A percentile compares a stretch with the other conserved stretches of the same genome.
These are phyloP conservation scores for Hylaeus anthracinus DNA, from an alignment of 1,140 invertebrate species.

Conservation along the genomic window DNA sequence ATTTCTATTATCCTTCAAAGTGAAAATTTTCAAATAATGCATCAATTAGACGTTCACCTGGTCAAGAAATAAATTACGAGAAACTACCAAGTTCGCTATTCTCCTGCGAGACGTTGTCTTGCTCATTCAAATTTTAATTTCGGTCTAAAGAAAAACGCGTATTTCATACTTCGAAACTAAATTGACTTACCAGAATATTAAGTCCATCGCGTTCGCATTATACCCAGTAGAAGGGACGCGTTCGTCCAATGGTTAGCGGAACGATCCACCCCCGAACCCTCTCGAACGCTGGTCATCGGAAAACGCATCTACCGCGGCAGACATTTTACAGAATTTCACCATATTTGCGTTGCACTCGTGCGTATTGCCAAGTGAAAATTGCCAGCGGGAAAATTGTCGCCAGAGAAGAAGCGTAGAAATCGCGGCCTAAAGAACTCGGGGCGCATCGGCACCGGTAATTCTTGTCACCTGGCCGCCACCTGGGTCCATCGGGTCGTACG, in stretches of 20 bases:
- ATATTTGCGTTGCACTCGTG: constrained; percentile 46
- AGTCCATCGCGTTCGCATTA: no score
- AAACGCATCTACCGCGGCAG: constrained; percentile 16
- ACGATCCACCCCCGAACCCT: not conserved
- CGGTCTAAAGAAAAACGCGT: not conserved
- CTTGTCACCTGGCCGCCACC: constrained; percentile 44
- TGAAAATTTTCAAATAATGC: no score
- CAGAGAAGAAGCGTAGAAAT: not conserved
- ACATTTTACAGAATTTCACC: constrained; percentile 40
- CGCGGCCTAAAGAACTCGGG: constrained; percentile 7
- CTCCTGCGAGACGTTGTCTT: no score
- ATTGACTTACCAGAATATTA: no score
- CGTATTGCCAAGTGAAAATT: constrained; percentile 42
- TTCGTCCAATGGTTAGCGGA: not conserved
- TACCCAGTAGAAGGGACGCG: not conserved
- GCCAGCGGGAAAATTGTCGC: constrained; percentile 20
- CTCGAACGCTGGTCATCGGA: constrained; percentile 4
- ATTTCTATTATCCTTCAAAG: no score
- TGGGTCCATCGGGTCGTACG: constrained; percentile 46
- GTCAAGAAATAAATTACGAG: no score
- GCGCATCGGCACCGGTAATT: constrained; percentile 39
- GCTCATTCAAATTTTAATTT: no score
- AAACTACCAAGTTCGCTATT: no score
- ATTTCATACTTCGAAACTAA: not conserved
- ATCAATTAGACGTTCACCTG: no score